Evolutionary conservation across 2,113 vertebrate species (phyloP).

Genomic region (Phasianus colchicus): DNA sequence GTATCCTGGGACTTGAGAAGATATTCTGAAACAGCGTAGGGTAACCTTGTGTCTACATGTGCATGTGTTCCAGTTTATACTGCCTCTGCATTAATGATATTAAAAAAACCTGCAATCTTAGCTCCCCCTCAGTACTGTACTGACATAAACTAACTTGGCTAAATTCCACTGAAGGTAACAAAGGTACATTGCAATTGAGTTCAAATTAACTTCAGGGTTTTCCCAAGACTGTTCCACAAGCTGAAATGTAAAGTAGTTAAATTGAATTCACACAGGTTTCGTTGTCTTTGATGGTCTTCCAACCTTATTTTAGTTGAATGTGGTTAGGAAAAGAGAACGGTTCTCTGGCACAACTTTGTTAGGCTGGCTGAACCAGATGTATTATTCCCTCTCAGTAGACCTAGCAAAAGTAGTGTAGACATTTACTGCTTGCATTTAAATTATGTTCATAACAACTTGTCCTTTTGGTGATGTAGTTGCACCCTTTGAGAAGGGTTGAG

Average conservation of each 20-base stretch:
- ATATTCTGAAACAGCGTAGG: background rate
- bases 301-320: conserved; percentile 3
- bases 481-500: conserved; percentile 14
- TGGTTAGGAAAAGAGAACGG: background rate
- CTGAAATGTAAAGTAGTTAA: background rate
- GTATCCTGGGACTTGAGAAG: background rate
- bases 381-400: background rate
- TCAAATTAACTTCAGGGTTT: background rate
- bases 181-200: background rate
- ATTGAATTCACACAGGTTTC: background rate
- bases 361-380: background rate
- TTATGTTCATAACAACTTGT: background rate
- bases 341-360: background rate
- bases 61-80: background rate
- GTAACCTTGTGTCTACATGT: background rate
- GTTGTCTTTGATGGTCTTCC: background rate
- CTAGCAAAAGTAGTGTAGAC: background rate
- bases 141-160: background rate
- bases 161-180: background rate
- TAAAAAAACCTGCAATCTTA: background rate
- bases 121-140: too few species aligned
- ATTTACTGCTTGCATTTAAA: conserved; percentile 25
- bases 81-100: background rate
- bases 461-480: background rate
- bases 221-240: background rate